Evolutionary conservation across 1,140 invertebrate genomes (phyloP), one percentile per base, ranked within the genome.

Genomic region (Dysdera silvatica): DNA sequence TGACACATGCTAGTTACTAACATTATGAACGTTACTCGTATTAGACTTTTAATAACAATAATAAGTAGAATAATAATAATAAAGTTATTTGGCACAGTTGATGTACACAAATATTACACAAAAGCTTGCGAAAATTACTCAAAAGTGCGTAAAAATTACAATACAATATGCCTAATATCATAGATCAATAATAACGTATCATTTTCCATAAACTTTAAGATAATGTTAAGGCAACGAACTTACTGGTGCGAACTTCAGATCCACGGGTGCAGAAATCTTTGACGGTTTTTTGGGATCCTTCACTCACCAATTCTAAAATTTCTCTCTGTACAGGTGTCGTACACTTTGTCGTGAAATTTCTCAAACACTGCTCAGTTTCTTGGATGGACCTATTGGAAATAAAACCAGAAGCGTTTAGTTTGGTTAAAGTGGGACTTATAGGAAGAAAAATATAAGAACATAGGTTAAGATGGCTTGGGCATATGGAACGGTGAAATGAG

Each of bases 291-390:
- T 53, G 20, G 26, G 70, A 66, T 29, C 68, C 61, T 49, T 72
- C 69, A 37, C 54, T 45, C 12, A 67, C 51, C 14, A 72, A 63
- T 28, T 71, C 61, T 20, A 71, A 61, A 37, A 72, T 32, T 65
- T 72, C 70, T 24, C 61, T 55, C 52, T 72, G 71, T 12, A 72
- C 48, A 20, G 71, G 71, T 4, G 71, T 72, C 37, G 61, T 69
- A 65, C 71, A 72, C 31, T 68, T 70, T 31, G 65, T 67, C 2
- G 70, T 62, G 59, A 66, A 72, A 24, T 63, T 62, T 40, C 63
- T 67, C 4, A 69, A 33, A 43, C 71, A 72, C 18, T 69, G 61
- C 3, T 57, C 18, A 14, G 61, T 66, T 59, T 69, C 68, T 2
- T 67, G 56, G 18, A 67, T 61, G 8, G 61, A 63, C n/a, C 61